phyloP scores from a whole-genome alignment of 37 sponge, comb jelly and placozoan genomes.

The Haliclona indistincta region DNA sequence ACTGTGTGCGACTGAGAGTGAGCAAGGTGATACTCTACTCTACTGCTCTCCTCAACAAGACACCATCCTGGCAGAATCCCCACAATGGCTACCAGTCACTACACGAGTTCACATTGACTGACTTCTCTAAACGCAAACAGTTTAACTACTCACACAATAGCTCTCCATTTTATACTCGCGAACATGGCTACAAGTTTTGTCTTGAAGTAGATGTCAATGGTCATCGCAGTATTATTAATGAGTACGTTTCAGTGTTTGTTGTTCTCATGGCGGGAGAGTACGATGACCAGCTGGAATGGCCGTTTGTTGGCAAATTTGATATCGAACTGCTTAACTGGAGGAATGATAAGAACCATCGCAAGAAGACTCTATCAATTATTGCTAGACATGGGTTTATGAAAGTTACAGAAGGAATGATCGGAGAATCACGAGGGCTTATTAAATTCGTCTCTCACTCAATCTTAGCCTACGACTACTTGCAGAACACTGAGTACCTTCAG shows the following conservation, averaged over 20 bases:
- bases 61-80: too few relatives aligned
- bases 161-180: conserved; percentile 7
- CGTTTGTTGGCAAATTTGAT: neutral
- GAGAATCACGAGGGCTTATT: neutral
- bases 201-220: too few relatives aligned
- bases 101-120: too few relatives aligned
- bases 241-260: neutral
- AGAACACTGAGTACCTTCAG: neutral
- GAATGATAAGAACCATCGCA: neutral
- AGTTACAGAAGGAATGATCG: too few relatives aligned
- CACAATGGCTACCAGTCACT: too few relatives aligned
- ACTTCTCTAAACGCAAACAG: too few relatives aligned
- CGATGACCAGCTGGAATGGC: neutral
- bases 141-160: too few relatives aligned
- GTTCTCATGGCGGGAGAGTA: neutral
- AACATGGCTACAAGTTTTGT: neutral
- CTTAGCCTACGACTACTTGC: neutral
- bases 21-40: too few relatives aligned
- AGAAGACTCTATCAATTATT: too few relatives aligned
- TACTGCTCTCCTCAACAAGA: too few relatives aligned
- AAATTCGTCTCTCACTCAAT: neutral
- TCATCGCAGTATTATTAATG: neutral
- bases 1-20: too few relatives aligned
- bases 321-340: neutral
- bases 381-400: too few relatives aligned